Conservation (phyloP, 1,140 invertebrate species). For the Pseudoatta argentina region DNA sequence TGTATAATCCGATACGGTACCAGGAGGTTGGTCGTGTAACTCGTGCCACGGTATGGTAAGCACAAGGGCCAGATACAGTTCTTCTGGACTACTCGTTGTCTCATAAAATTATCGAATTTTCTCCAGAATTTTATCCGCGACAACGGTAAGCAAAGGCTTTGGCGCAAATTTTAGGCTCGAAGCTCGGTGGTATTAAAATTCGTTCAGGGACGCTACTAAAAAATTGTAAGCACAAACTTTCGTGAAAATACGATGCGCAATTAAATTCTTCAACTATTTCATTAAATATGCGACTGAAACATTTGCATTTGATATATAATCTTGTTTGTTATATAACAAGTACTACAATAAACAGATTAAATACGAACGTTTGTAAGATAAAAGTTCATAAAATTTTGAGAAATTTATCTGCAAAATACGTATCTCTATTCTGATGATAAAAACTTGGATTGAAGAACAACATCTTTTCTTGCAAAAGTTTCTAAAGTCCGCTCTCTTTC, state of each 20-base stretch:
- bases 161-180: constrained; percentile 56
- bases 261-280: not conserved
- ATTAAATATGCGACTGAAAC: not conserved
- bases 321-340: not conserved
- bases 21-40: constrained; percentile 70
- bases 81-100: constrained; percentile 66
- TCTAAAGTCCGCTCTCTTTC: not conserved
- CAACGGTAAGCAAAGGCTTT: constrained; percentile 52
- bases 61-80: constrained; percentile 63
- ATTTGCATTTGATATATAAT: not conserved
- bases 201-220: not conserved
- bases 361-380: not conserved
- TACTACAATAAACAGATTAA: not conserved
- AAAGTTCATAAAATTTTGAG: not conserved
- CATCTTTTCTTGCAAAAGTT: constrained; percentile 17
- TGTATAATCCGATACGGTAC: constrained; percentile 68
- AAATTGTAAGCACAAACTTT: not conserved
- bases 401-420: not conserved
- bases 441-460: not conserved
- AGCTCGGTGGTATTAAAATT: constrained; percentile 41
- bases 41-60: constrained; percentile 67
- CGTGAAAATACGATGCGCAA: not conserved
- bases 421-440: not conserved
- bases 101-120: constrained; percentile 70
- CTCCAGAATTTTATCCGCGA: constrained; percentile 31